Evolutionary conservation across 2,888 invertebrate species (phyloP).

Genomic region (Endotricha flammealis): DNA sequence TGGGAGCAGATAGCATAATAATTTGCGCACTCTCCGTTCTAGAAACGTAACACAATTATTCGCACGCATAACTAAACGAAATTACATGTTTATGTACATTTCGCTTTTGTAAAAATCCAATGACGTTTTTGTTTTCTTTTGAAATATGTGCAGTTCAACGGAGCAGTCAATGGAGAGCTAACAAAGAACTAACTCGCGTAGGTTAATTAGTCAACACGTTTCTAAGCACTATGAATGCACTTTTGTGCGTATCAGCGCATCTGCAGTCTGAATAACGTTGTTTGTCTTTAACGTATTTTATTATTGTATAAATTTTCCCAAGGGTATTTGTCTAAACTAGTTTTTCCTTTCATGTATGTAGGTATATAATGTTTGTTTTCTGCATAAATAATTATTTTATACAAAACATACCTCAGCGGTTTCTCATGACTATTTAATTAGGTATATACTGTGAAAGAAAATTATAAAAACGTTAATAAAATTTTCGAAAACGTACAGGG

Average conservation of each 20-base stretch:
- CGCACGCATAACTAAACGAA: constrained; percentile 59
- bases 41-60: constrained; percentile 73
- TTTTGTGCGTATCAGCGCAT: constrained; percentile 12
- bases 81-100: constrained; percentile 21
- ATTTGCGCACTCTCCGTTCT: constrained; percentile 59
- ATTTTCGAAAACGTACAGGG: too few relatives aligned
- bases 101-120: constrained; percentile 10
- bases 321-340: too few relatives aligned
- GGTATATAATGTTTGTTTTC: too few relatives aligned
- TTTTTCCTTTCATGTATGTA: too few relatives aligned
- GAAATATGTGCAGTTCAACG: neutral
- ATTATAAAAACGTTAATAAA: too few relatives aligned
- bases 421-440: too few relatives aligned
- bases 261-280: constrained; percentile 3
- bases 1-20: constrained; percentile 58
- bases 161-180: constrained; percentile 13
- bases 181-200: neutral
- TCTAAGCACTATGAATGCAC: constrained; percentile 13
- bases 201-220: constrained; percentile 16
- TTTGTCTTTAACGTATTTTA: constrained; percentile 1
- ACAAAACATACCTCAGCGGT: too few relatives aligned
- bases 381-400: too few relatives aligned
- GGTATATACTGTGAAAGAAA: too few relatives aligned
- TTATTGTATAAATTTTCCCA: constrained; percentile 5
- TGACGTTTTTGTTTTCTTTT: constrained; percentile 12